Evolutionary conservation across 1,140 invertebrate species (phyloP), one percentile per base, ranked within the genome.

Genomic region (Caenorhabditis inopinata): DNA sequence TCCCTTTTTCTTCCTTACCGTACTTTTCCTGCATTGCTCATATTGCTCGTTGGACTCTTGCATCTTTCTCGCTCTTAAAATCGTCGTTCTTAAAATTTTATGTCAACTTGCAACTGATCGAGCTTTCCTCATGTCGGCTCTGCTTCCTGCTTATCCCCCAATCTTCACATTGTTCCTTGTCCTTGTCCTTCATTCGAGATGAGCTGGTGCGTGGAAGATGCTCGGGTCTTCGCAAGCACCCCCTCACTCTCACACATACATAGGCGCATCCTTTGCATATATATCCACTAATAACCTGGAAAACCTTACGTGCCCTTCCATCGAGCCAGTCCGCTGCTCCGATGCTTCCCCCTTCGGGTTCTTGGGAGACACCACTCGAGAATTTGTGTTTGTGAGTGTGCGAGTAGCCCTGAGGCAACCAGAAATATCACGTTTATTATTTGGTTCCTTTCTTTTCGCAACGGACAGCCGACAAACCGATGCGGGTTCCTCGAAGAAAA

Each of bases 211-310:
- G 27, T 32, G 32, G 32, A 16, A 68, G 5, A 38, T 5, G 48
- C n/a, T 21, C n/a, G n/a, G 32, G 23, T 68, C 58, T 25, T 68
- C 38, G 2, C 38, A 6, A n/a, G 27, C 14, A 14, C 7, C n/a
- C 27, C n/a, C 49, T 7, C 25, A 58, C 51, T 68, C 58, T 9
- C 58, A 68, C 58, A 68, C 38, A 68, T 32, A 68, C 38, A 68
- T 23, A 51, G 49, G 32, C 18, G 51, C 58, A 68, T 18, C 58
- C 38, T 21, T 32, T 18, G 42, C 58, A 68, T 32, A 68, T 68
- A 68, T 68, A 68, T 68, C 18, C 58, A 68, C 58, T 68, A 68
- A 68, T 68, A 68, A 68, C 58, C 58, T 68, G 58, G 58, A 68
- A 68, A 68, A 68, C n/a, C 58, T 68, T 32, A 68, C 58, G n/a